Evolutionary conservation across 2,888 invertebrate genomes (phyloP), one percentile per base, ranked within the genome.

Genomic region (Bombylius discolor): DNA sequence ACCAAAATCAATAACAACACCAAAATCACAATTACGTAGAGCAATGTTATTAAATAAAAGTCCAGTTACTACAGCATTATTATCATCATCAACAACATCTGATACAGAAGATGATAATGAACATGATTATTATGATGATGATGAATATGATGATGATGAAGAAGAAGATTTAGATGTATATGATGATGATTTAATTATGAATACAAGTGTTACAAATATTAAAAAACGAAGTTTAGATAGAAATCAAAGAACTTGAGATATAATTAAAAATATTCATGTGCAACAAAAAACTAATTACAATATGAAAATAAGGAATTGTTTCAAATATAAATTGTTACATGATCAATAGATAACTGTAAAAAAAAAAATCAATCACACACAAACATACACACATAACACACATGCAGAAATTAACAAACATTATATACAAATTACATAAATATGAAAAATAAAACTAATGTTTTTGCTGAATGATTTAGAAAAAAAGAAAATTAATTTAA

Each of bases 81-180:
- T 86, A 59, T 80, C 82, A 57, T 79, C 81, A 65, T 78, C 80
- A 62, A 83, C 83, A 50, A 78, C 79, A 57, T 70, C 70, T 31
- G 78, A 80, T 56, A 76, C 75, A 23, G 44, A 54, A 11, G 31
- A 49, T 34, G 31, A 54, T 42, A 39, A 53, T 23, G 53, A 47
- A 5, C 51, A 53, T 23, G 53, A 53, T 31, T 11, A 50, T 23
- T 57, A 58, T 36, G 66, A 66, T 57, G 66, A 71, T 45, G 62
- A 47, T 42, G 44, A 49, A 11, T 11, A 49, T 34, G 23, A 49
- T 39, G 47, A 53, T 14, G 48, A 36, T 23, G 53, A 53, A 23
- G 53, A 53, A 13, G 14, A 50, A 6, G 59, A 58, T 44, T 56
- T 53, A 4, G 67, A 68, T 4, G 65, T 65, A 5, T 68, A 68